Percentiles rank a stretch among this genome's conserved stretches.
phyloP scores from a whole-genome alignment of 2,888 invertebrate species.

The Thecophora atra region DNA sequence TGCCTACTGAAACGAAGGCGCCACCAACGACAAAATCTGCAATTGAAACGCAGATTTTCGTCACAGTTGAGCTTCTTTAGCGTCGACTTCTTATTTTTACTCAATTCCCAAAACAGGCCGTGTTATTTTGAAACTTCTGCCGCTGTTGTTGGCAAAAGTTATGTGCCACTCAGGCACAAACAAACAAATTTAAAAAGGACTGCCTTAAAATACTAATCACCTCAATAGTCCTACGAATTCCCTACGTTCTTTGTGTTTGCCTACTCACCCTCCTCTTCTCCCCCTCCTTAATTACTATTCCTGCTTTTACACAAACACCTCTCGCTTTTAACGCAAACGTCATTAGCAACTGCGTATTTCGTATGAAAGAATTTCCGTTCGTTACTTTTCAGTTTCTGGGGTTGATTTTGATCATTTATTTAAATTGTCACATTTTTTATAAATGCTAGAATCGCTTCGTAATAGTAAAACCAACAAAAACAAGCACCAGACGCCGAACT shows the following conservation, averaged over 20 bases:
- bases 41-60: too few relatives aligned
- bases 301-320: slow-evolving; percentile 28
- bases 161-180: too few relatives aligned
- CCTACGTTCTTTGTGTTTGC: too few relatives aligned
- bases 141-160: too few relatives aligned
- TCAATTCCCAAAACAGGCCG: too few relatives aligned
- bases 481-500: background rate
- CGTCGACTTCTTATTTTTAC: too few relatives aligned
- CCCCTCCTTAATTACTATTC: slow-evolving; percentile 25
- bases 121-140: too few relatives aligned
- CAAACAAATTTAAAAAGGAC: slow-evolving; percentile 1
- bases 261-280: background rate
- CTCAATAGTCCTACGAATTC: background rate
- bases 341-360: slow-evolving; percentile 23
- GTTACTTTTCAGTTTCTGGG: slow-evolving; percentile 10
- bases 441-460: slow-evolving; percentile 27
- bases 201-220: slow-evolving; percentile 13
- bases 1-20: too few relatives aligned
- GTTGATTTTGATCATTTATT: slow-evolving; percentile 51
- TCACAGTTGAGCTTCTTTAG: too few relatives aligned
- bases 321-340: slow-evolving; percentile 22
- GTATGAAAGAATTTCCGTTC: background rate
- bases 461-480: background rate
- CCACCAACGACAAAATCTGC: too few relatives aligned
- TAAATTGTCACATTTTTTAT: slow-evolving; percentile 51